Conservation (phyloP, 1,140 invertebrate genomes). For the Spodoptera frugiperda region DNA sequence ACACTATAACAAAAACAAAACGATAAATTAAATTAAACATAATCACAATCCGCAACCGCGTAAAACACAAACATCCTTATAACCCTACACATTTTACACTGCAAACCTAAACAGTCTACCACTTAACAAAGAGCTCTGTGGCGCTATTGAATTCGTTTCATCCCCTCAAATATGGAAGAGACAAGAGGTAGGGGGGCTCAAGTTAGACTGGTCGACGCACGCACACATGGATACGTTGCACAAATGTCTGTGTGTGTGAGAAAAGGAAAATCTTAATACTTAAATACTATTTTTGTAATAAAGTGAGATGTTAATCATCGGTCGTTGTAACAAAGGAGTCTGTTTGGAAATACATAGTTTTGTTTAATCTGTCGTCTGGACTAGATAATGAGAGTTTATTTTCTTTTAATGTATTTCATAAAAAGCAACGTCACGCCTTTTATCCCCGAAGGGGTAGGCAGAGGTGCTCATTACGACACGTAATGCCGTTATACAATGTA, state of each 20-base stretch:
- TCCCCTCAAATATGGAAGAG: conserved; percentile 5
- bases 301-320: conserved; percentile 29
- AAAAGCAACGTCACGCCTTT: too few relatives aligned
- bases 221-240: conserved; percentile 19
- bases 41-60: conserved; percentile 4
- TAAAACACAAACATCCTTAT: conserved; percentile 11
- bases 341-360: neutral
- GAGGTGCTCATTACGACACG: too few relatives aligned
- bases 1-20: too few relatives aligned
- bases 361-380: neutral
- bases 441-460: too few relatives aligned
- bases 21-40: too few relatives aligned
- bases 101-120: conserved; percentile 46
- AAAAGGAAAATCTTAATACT: conserved; percentile 48
- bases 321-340: conserved; percentile 10
- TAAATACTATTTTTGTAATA: conserved; percentile 44
- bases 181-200: conserved; percentile 45
- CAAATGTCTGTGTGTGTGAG: conserved; percentile 36
- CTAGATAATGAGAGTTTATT: too few relatives aligned
- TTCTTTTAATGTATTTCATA: too few relatives aligned
- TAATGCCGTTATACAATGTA: too few relatives aligned
- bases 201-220: conserved; percentile 49
- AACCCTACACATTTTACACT: conserved; percentile 32
- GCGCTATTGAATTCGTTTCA: conserved; percentile 30
- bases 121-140: conserved; percentile 37